Evolutionary conservation across 2,888 invertebrate genomes (phyloP).

Genomic region (Chrysodeixis includens): DNA sequence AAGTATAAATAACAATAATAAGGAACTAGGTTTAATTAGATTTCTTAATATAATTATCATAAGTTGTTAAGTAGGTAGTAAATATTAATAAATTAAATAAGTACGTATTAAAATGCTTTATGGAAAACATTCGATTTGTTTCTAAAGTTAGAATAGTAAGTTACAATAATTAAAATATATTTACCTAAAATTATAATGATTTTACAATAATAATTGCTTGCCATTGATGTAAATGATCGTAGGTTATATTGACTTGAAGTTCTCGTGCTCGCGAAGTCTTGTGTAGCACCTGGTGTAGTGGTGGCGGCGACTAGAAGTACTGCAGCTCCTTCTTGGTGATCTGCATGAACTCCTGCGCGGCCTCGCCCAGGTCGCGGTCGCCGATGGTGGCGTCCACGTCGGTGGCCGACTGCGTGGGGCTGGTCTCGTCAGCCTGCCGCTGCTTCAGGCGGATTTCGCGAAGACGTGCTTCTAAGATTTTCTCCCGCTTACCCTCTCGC

Average conservation of each 20-base stretch:
- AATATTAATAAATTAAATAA: conserved; percentile 4
- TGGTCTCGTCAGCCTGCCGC: conserved; percentile 75
- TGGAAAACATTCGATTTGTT: conserved; percentile 3
- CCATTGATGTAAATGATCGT: neutral
- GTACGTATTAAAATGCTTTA: conserved; percentile 11
- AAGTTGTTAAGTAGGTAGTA: neutral
- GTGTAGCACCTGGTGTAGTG: neutral
- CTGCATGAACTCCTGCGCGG: conserved; percentile 48
- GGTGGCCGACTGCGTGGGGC: conserved; percentile 59
- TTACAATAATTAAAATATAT: neutral
- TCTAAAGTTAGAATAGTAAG: conserved; percentile 8
- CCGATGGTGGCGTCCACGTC: conserved; percentile 68
- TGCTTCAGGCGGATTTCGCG: conserved; percentile 93
- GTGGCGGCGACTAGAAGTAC: conserved; percentile 23
- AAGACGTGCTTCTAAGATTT: conserved; percentile 96
- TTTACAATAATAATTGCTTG: neutral
- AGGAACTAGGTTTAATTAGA: neutral
- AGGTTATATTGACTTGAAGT: neutral
- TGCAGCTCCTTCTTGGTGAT: conserved; percentile 67
- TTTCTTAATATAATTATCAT: neutral
- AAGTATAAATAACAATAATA: neutral
- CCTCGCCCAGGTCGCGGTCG: conserved; percentile 70
- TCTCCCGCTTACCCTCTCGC: conserved; percentile 95
- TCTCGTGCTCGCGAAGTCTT: neutral
- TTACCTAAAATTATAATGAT: conserved; percentile 1